phyloP scores from a whole-genome alignment of 2,113 vertebrate genomes.

The Sula dactylatra region DNA sequence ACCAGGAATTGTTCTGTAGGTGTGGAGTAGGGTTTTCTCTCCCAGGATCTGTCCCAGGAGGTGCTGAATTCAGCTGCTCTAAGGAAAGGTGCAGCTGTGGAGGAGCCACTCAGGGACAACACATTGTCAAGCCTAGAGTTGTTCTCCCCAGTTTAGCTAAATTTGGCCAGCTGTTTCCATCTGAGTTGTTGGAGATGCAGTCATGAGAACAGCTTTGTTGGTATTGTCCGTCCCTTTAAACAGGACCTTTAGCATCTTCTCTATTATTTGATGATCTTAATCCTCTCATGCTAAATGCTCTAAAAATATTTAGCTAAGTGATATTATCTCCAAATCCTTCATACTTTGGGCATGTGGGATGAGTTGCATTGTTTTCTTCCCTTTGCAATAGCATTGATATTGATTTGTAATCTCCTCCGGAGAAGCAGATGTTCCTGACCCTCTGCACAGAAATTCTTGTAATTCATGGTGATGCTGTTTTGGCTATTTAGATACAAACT shows the following conservation, averaged over 20 bases:
- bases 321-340: neutral
- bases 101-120: neutral
- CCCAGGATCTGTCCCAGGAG: neutral
- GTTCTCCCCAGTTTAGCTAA: neutral
- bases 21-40: neutral
- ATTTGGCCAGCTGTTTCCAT: neutral
- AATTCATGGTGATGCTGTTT: neutral
- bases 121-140: neutral
- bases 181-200: neutral
- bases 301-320: neutral
- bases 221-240: neutral
- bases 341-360: neutral
- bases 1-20: neutral
- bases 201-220: neutral
- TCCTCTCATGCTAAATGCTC: neutral
- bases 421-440: slow-evolving; percentile 15
- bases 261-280: neutral
- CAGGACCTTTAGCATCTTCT: neutral
- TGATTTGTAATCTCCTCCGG: neutral
- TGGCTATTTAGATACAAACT: neutral
- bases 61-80: neutral
- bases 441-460: neutral
- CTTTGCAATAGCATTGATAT: neutral
- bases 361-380: neutral
- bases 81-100: neutral